Percentiles rank a stretch among this genome's conserved stretches.
phyloP scores from a whole-genome alignment of 2,113 vertebrate species.

The Tamias sibiricus region DNA sequence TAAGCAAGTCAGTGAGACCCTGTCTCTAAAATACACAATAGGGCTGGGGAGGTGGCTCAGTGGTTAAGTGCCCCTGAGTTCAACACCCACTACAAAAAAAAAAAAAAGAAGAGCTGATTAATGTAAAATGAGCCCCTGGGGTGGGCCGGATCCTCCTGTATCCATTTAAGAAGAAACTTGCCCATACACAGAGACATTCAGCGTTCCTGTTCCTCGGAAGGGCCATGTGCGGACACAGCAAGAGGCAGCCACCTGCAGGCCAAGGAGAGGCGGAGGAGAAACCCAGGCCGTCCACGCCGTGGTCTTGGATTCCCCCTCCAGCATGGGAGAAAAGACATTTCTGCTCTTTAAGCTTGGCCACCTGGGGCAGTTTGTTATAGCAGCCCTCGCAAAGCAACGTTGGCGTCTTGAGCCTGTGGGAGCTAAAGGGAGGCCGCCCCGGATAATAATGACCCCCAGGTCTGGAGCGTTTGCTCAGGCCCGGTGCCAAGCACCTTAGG shows the following conservation, averaged over 20 bases:
- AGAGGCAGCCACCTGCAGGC: background rate
- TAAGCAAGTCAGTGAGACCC: too few relatives aligned
- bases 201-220: background rate
- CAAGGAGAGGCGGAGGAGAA: background rate
- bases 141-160: too few relatives aligned
- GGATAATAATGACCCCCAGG: background rate
- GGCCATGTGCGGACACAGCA: background rate
- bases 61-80: too few relatives aligned
- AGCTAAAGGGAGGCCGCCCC: background rate
- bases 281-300: background rate
- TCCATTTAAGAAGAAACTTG: background rate
- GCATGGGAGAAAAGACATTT: background rate
- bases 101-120: background rate
- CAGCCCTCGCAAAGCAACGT: background rate
- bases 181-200: background rate
- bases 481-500: background rate
- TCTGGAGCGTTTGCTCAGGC: background rate
- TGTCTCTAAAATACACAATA: too few relatives aligned
- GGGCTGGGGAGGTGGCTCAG: too few relatives aligned
- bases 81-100: too few relatives aligned
- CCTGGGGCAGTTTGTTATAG: background rate
- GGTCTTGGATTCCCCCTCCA: background rate
- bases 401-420: background rate
- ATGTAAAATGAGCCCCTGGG: background rate
- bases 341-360: background rate